Evolutionary conservation across 1,140 invertebrate genomes (phyloP).

Genomic region (Zeugodacus cucurbitae): DNA sequence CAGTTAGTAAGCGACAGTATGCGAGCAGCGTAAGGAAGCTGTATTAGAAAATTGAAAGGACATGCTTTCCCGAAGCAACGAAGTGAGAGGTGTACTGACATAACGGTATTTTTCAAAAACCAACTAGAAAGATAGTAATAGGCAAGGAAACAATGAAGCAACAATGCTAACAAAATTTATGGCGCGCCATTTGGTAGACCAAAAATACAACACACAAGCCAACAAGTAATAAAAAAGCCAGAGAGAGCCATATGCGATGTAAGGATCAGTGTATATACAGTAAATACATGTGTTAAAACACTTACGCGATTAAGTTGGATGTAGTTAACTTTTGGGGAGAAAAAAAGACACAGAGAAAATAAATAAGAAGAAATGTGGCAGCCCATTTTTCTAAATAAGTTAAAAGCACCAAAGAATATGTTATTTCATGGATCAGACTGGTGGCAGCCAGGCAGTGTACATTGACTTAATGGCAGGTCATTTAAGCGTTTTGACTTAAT

Average conservation of each 20-base stretch:
- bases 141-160: neutral
- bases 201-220: neutral
- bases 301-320: neutral
- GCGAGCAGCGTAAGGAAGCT: neutral
- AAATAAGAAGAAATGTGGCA: neutral
- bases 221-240: neutral
- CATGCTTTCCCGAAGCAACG: neutral
- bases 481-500: conserved; percentile 36
- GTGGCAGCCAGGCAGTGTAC: neutral
- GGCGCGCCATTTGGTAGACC: conserved; percentile 18
- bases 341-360: neutral
- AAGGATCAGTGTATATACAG: neutral
- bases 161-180: conserved; percentile 7
- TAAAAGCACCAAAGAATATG: neutral
- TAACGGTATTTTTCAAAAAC: neutral
- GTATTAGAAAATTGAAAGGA: neutral
- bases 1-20: neutral
- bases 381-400: conserved; percentile 10
- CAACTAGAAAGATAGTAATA: neutral
- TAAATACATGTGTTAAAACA: neutral
- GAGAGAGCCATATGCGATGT: neutral
- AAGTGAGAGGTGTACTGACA: neutral
- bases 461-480: conserved; percentile 24
- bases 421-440: neutral
- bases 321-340: neutral